These are phyloP conservation scores for Leptopilina drosophilae DNA, from an alignment of 2,888 invertebrate genomes.

Conservation along the genomic window DNA sequence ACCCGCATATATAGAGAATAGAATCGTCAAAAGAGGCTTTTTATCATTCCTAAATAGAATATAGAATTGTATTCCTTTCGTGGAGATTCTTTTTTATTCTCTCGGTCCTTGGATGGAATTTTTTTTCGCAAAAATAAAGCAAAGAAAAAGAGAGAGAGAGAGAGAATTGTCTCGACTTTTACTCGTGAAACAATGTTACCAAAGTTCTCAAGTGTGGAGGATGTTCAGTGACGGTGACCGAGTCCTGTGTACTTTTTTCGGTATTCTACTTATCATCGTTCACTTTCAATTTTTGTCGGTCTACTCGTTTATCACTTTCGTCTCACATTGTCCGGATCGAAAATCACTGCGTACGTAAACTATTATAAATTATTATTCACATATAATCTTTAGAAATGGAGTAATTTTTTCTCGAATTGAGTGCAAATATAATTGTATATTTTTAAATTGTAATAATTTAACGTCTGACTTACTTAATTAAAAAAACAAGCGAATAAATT, in stretches of 20 bases:
- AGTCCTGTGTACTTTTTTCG: conserved; percentile 21
- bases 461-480: too few species aligned
- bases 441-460: too few species aligned
- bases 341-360: conserved; percentile 1
- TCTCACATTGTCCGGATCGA: conserved; percentile 11
- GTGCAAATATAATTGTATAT: too few species aligned
- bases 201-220: conserved; percentile 15
- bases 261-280: conserved; percentile 24
- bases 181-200: conserved; percentile 12
- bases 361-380: not conserved
- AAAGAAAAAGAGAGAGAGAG: too few species aligned
- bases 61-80: not conserved
- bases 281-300: conserved; percentile 21
- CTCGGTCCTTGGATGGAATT: not conserved
- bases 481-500: too few species aligned
- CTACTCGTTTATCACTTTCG: conserved; percentile 12
- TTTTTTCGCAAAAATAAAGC: too few species aligned
- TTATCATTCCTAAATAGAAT: not conserved
- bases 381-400: too few species aligned
- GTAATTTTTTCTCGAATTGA: too few species aligned
- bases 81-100: not conserved
- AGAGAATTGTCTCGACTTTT: not conserved
- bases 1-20: not conserved
- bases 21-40: not conserved
- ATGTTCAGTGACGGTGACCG: conserved; percentile 28